Conservation (phyloP, 2,797 vertebrate genomes). For the Poliocrania exsul region DNA sequence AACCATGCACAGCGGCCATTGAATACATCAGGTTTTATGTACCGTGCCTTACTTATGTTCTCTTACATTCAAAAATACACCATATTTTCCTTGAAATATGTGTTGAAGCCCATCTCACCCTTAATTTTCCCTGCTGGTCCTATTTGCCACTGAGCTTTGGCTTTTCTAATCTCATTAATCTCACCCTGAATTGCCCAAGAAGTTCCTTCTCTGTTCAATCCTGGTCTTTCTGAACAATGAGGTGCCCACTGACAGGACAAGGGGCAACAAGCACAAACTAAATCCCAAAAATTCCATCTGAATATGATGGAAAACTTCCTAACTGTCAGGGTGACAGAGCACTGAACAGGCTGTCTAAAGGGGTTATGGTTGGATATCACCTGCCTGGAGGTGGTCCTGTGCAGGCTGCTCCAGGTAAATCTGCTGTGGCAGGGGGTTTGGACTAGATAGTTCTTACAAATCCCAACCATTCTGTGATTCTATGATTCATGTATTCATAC, state of each 20-base stretch:
- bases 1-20: not conserved
- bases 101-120: not conserved
- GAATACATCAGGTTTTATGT: not conserved
- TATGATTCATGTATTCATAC: not conserved
- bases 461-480: not conserved
- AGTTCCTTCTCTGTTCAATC: not conserved
- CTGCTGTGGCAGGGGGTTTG: rapidly evolving
- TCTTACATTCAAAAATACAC: not conserved
- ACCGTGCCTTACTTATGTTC: not conserved
- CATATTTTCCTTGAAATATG: not conserved
- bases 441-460: not conserved
- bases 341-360: not conserved
- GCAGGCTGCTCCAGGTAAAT: not conserved
- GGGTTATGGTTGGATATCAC: not conserved
- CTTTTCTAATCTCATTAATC: not conserved
- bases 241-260: not conserved
- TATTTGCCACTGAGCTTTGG: not conserved
- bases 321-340: not conserved
- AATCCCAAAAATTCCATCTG: not conserved
- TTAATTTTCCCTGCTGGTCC: not conserved
- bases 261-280: not conserved
- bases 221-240: not conserved
- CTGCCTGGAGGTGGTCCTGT: not conserved
- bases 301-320: not conserved
- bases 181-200: not conserved